Evolutionary conservation across 2,888 invertebrate genomes (phyloP), one percentile per base, ranked within the genome.

Genomic region (Drosophila vallismaia): DNA sequence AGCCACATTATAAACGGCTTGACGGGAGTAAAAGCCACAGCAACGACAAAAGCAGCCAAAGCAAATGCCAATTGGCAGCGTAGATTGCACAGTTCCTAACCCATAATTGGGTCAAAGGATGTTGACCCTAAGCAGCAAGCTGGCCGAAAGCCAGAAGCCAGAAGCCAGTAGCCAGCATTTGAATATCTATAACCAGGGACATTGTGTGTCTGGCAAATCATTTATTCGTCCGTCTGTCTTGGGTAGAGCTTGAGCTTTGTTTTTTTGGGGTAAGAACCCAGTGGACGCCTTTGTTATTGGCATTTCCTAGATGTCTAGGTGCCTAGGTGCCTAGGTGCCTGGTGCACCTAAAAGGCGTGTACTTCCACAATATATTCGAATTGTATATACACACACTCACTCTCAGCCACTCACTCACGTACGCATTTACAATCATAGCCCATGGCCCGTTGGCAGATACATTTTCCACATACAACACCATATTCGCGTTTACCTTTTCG

Each of bases 91-190:
- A 74, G 60, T 71, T 71, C 55, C 55, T 40, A 45, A 38, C 62
- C 51, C 62, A 79, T 77, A 89, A 87, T 88, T 89, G 86, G 89
- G 89, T 89, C 89, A 89, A 89, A 89, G 89, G 89, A 89, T 89
- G 88, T 89, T 89, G 89, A 89, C 89, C 89, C 81, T 78, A 77
- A 55, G 71, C 53, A 67, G 45, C 48, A 44, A 38, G 48, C 48
- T 52, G 52, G 57, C 62, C 49, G 14, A 55, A 44, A 67, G 46
- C 68, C 52, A 67, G 52, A 19, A 44, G 10, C 4, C 14, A 12
- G 24, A 2, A 10, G 48, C 56, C 28, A n/a, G 19, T 26, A 44
- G 12, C 4, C 14, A 12, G 19, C 9, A 4, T 42, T 24, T 42
- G 44, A 9, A 24, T 44, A n/a, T 44, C 24, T 5, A 44, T 19